Evolutionary conservation across 2,797 vertebrate genomes (phyloP).

Genomic region (Lacerta viridis): DNA sequence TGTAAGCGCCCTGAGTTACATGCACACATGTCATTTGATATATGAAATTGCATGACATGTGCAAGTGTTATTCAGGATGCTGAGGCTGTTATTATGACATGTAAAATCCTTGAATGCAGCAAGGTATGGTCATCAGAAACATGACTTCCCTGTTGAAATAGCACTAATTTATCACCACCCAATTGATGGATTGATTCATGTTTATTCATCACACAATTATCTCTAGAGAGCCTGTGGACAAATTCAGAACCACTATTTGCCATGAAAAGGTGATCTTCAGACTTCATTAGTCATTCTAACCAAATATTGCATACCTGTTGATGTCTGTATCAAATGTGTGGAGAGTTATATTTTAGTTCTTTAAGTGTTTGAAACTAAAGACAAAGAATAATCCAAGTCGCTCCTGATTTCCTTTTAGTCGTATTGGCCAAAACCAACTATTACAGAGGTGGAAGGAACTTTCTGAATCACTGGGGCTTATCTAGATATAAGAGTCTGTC

Average conservation of each 20-base stretch:
- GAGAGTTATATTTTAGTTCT: not conserved
- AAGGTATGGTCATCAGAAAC: not conserved
- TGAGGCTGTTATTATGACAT: not conserved
- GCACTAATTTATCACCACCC: not conserved
- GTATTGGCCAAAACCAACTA: not conserved
- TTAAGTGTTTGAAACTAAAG: not conserved
- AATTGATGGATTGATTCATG: not conserved
- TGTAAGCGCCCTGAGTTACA: not conserved
- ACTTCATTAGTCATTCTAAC: not conserved
- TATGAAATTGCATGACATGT: not conserved
- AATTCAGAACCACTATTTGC: not conserved
- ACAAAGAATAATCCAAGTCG: not conserved
- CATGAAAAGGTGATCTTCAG: not conserved
- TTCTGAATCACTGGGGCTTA: not conserved
- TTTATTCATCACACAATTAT: not conserved
- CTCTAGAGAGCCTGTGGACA: not conserved
- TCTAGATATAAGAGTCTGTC: not conserved
- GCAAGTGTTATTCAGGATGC: not conserved
- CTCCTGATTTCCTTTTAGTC: not conserved
- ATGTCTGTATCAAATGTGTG: not conserved
- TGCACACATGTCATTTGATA: not conserved
- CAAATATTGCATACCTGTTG: not conserved
- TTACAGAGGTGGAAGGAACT: not conserved
- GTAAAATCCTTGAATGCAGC: not conserved
- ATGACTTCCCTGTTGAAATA: not conserved